phyloP scores from a whole-genome alignment of 1,140 invertebrate genomes.

The Lanistes nyassanus region DNA sequence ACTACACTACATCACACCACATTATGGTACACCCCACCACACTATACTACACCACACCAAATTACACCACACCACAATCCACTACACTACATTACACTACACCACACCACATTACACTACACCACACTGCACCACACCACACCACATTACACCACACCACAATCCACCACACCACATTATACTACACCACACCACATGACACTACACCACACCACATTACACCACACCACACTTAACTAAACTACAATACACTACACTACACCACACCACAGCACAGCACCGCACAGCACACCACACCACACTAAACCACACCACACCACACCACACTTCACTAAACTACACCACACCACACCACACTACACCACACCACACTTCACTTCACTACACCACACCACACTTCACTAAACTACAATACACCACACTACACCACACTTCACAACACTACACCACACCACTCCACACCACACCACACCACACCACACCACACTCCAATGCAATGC shows the following conservation, averaged over 20 bases:
- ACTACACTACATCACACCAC: background rate
- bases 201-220: background rate
- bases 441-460: constrained; percentile 15
- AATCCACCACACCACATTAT: too few relatives aligned
- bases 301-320: constrained; percentile 9
- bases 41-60: background rate
- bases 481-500: too few relatives aligned
- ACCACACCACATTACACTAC: background rate
- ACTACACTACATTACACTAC: background rate
- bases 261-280: background rate
- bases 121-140: background rate
- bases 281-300: constrained; percentile 6
- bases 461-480: constrained; percentile 14
- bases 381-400: constrained; percentile 33
- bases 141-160: too few relatives aligned
- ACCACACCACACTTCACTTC: constrained; percentile 34
- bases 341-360: constrained; percentile 37
- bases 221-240: background rate
- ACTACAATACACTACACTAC: background rate
- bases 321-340: constrained; percentile 19
- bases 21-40: background rate
- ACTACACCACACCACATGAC: too few relatives aligned
- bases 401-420: too few relatives aligned
- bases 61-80: background rate
- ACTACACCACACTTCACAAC: constrained; percentile 35